These are phyloP conservation scores for Pantherophis alleghaniensis DNA, from an alignment of 2,797 vertebrate genomes.

Conservation along the genomic window DNA sequence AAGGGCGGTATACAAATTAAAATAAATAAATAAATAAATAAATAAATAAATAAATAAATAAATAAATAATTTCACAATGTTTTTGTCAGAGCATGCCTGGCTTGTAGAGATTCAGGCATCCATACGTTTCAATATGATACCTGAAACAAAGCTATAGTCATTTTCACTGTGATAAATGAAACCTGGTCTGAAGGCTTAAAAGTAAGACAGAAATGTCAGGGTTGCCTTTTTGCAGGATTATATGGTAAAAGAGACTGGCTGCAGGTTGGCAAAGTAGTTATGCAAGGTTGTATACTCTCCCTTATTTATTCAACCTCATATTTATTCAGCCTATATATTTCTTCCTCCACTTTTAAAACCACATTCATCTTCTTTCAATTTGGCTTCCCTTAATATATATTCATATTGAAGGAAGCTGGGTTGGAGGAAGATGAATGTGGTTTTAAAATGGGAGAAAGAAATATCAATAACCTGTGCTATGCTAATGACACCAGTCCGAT, in stretches of 20 bases:
- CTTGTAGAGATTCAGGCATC: background rate
- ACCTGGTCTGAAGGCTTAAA: background rate
- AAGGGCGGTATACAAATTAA: no score
- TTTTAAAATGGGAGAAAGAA: background rate
- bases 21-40: no score
- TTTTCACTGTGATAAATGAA: background rate
- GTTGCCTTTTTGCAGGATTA: background rate
- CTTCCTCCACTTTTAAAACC: background rate
- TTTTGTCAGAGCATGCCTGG: slow-evolving; percentile 1
- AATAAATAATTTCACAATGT: background rate
- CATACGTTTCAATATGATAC: slow-evolving; percentile 1
- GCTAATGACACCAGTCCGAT: background rate
- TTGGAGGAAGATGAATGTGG: background rate
- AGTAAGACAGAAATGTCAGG: background rate
- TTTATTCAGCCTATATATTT: background rate
- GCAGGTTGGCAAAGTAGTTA: background rate
- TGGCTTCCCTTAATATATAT: background rate
- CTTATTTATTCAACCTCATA: background rate
- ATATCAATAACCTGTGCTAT: background rate
- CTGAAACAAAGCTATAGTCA: background rate
- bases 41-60: no score
- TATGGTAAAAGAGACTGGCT: background rate
- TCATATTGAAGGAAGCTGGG: background rate
- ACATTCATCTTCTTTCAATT: background rate
- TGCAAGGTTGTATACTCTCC: background rate